Evolutionary conservation across 2,797 vertebrate species (phyloP).

Genomic region (Graptemys geographica): DNA sequence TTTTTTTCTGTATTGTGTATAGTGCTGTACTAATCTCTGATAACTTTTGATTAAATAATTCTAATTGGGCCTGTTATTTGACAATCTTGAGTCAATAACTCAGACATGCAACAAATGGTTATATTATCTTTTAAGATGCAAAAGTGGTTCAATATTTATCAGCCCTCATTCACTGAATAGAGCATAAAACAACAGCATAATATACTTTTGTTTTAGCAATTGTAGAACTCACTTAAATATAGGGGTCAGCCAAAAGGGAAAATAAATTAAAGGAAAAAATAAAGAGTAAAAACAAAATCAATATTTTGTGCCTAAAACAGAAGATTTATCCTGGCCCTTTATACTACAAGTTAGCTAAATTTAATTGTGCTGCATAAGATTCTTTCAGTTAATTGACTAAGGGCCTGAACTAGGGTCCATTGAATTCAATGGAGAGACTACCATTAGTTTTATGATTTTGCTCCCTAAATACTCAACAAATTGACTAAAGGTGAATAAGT

Average conservation of each 20-base stretch:
- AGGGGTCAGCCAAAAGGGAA: background rate
- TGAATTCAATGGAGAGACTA: background rate
- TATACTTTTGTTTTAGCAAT: background rate
- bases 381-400: background rate
- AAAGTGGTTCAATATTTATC: slow-evolving; percentile 39
- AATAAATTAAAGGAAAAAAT: slow-evolving; percentile 1
- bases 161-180: slow-evolving; percentile 5
- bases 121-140: background rate
- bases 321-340: background rate
- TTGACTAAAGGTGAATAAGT: background rate
- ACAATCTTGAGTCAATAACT: background rate
- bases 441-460: background rate
- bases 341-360: background rate
- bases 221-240: background rate
- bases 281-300: background rate
- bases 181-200: background rate
- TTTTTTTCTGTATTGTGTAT: background rate
- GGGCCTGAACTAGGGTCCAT: background rate
- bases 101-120: background rate
- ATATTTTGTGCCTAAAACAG: background rate
- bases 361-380: background rate
- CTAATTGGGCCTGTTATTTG: background rate
- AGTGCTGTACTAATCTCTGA: background rate
- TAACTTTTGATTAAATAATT: background rate
- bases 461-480: background rate